Base-by-base conservation (phyloP, 1,140 invertebrate genomes). In the Cydia amplana region DNA sequence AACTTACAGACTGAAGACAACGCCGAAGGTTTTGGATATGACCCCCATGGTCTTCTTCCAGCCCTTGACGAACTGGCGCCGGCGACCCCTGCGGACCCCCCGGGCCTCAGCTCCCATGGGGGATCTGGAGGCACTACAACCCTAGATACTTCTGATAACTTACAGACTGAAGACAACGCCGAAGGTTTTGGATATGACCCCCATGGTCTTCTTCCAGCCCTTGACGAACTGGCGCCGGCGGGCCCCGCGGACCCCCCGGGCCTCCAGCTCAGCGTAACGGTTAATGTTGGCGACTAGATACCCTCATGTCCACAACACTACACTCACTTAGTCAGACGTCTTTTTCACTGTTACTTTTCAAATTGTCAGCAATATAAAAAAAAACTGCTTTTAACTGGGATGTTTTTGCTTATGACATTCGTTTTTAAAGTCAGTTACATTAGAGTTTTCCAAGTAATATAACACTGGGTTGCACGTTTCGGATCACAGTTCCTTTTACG, bases 1-100 rank as follows among this genome's bases (percentile, higher is more conserved):
- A 64, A 95, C 95, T 95, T 92, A 96, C 95, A 96, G 95, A 92
- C 94, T 95, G 93, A 95, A 96, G 85, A 96, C 93, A 82, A 95
- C 95, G 87, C 95, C 95, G 78, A 95, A 94, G 74, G 95, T 95
- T 87, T 96, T 96, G 72, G 95, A 95, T 80, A 96, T 94, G 85
- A 95, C 94, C 79, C 95, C 95, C 95, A 95, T 95, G 82, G 87
- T 94, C 81, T 91, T 92, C 87, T 92, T 93, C 91, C 89, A 91
- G 75, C 90, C 90, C 82, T 91, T 93, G 84, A 92, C 85, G 84
- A 91, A 89, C 83, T 90, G 88, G 83, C 90, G 89, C 78, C 90
- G 89, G 85, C 88, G 91, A 79, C 82, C 85, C 85, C 88, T 88
- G 14, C 85, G 85, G 83, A 85, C 82, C 85, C 83, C 86, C 87